Percentiles rank a stretch among this genome's conserved stretches.
phyloP scores from a whole-genome alignment of 2,888 invertebrate genomes.

The Volucella bombylans region DNA sequence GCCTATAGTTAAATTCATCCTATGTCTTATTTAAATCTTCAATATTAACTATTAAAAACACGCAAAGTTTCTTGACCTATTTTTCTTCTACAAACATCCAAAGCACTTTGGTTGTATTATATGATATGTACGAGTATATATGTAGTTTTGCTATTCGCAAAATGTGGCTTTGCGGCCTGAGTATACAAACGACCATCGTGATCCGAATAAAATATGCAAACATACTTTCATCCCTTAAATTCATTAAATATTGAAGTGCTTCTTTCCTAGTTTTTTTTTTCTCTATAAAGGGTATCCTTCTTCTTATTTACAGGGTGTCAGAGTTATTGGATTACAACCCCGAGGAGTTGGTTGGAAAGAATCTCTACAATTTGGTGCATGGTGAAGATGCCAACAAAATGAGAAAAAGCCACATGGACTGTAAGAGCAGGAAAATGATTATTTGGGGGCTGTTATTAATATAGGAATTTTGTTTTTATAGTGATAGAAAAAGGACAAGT shows the following conservation, averaged over 20 bases:
- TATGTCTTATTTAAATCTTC: constrained; percentile 65
- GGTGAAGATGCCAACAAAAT: constrained; percentile 97
- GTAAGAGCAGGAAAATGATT: constrained; percentile 86
- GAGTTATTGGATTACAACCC: constrained; percentile 96
- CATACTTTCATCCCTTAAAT: constrained; percentile 13
- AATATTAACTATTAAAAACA: constrained; percentile 60
- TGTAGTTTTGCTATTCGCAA: constrained; percentile 45
- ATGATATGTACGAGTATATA: not conserved
- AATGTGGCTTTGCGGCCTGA: constrained; percentile 29
- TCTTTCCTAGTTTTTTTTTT: not conserved
- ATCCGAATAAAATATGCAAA: constrained; percentile 38
- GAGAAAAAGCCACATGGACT: constrained; percentile 96
- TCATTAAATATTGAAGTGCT: constrained; percentile 17
- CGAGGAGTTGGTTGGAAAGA: constrained; percentile 96
- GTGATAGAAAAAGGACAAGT: constrained; percentile 98
- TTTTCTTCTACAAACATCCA: not conserved
- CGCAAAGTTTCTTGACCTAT: constrained; percentile 27
- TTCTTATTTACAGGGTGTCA: constrained; percentile 87
- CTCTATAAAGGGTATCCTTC: constrained; percentile 19
- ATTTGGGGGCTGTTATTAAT: constrained; percentile 32
- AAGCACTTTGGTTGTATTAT: not conserved
- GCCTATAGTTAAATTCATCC: constrained; percentile 9
- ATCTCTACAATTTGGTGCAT: constrained; percentile 96
- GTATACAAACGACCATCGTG: constrained; percentile 23
- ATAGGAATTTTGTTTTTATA: constrained; percentile 83